Conservation (phyloP, 2,113 vertebrate species). For the cat (Felis catus) region DNA sequence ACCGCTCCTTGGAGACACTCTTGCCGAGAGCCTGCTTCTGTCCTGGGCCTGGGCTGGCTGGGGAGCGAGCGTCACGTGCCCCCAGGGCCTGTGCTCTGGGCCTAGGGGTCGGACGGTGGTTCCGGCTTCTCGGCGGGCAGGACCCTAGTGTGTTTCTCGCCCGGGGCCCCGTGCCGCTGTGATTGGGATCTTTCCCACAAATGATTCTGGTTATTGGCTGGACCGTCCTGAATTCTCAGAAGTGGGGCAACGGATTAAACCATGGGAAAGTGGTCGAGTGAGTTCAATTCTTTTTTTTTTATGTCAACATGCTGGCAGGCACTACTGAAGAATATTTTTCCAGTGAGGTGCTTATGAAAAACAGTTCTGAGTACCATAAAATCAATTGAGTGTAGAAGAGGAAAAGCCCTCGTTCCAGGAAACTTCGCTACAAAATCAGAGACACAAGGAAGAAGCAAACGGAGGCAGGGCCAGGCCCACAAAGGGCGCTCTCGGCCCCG, state of each 20-base stretch:
- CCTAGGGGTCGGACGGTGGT: background rate
- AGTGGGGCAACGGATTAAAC: background rate
- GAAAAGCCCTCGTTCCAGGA: background rate
- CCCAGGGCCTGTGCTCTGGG: background rate
- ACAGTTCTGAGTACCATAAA: conserved; percentile 43
- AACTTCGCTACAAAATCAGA: background rate
- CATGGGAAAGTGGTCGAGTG: background rate
- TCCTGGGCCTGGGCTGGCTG: background rate
- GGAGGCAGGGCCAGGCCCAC: background rate
- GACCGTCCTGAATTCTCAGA: background rate
- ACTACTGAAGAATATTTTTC: conserved; percentile 43
- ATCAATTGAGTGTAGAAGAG: background rate
- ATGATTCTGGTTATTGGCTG: background rate
- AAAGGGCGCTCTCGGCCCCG: background rate
- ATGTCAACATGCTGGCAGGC: background rate
- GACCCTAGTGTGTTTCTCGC: background rate
- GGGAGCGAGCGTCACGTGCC: too few relatives aligned
- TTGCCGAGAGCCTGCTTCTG: background rate
- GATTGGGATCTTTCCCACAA: background rate
- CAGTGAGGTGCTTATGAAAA: conserved; percentile 39
- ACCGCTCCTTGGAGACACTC: accelerated
- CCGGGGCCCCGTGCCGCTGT: conserved; percentile 9
- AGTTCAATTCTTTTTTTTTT: background rate
- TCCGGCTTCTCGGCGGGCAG: background rate
- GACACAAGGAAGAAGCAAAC: background rate